Percentiles rank a stretch among this genome's conserved stretches.
Conservation (phyloP, 2,888 invertebrate genomes). For the Clitarchus hookeri region DNA sequence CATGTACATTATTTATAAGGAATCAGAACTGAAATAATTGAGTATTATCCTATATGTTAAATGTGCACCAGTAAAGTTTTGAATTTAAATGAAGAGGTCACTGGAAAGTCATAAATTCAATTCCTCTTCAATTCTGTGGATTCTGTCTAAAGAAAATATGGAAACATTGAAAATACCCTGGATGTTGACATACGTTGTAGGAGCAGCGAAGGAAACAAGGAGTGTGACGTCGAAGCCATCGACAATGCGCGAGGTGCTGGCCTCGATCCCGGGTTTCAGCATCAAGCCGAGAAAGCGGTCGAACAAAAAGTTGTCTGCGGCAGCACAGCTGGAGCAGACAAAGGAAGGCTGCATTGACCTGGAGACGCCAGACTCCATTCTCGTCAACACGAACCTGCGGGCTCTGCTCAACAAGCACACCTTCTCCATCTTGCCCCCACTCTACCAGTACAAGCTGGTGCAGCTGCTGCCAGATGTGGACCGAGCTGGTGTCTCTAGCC, state of each 20-base stretch:
- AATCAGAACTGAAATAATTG: too few relatives aligned
- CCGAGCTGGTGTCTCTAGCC: conserved; percentile 55
- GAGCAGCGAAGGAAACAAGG: conserved; percentile 6
- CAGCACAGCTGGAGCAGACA: conserved; percentile 90
- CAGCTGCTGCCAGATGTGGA: conserved; percentile 92
- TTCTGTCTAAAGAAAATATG: not conserved
- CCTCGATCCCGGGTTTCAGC: conserved; percentile 88
- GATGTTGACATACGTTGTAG: too few relatives aligned
- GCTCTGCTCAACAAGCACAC: conserved; percentile 90
- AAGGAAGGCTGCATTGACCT: conserved; percentile 93
- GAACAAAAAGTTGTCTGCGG: conserved; percentile 83
- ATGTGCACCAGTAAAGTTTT: too few relatives aligned
- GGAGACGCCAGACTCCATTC: conserved; percentile 93
- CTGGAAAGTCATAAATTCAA: too few relatives aligned
- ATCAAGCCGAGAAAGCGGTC: conserved; percentile 73
- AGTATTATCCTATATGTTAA: too few relatives aligned
- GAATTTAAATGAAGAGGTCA: too few relatives aligned
- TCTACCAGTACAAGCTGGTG: conserved; percentile 91
- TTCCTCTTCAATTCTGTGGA: too few relatives aligned
- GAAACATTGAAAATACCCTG: too few relatives aligned
- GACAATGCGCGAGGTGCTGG: conserved; percentile 86
- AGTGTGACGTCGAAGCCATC: conserved; percentile 53
- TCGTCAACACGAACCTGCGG: conserved; percentile 89
- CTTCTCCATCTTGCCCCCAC: conserved; percentile 81
- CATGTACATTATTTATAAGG: too few relatives aligned